Evolutionary conservation across 2,888 invertebrate genomes (phyloP).

Genomic region (Apantesis nais): DNA sequence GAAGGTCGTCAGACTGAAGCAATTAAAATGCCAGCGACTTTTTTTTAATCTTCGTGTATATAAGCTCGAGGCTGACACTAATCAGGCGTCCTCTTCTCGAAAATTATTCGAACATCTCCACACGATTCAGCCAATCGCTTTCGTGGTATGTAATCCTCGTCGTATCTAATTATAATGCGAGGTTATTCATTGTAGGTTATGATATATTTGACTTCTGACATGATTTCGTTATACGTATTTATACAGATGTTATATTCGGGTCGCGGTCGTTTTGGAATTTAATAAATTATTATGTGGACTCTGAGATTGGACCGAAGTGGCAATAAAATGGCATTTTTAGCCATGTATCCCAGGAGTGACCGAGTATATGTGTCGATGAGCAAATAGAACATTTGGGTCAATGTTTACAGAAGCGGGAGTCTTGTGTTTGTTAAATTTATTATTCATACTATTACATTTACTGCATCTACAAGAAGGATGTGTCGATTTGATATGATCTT

Average conservation of each 20-base stretch:
- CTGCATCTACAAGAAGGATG: conserved; percentile 16
- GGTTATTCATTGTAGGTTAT: conserved; percentile 74
- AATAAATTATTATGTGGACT: conserved; percentile 9
- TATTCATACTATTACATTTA: conserved; percentile 37
- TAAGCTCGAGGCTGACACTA: conserved; percentile 23
- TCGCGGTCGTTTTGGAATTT: conserved; percentile 42
- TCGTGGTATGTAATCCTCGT: conserved; percentile 44
- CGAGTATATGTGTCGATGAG: conserved; percentile 64
- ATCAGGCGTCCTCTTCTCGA: conserved; percentile 31
- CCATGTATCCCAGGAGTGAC: conserved; percentile 24
- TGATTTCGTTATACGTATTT: conserved; percentile 63
- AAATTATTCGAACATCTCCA: conserved; percentile 31
- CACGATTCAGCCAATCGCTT: conserved; percentile 33
- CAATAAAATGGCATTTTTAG: conserved; percentile 16
- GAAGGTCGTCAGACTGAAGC: conserved; percentile 33
- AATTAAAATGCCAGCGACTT: conserved; percentile 35
- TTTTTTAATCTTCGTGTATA: conserved; percentile 28
- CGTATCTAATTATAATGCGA: conserved; percentile 71
- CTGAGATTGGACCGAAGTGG: conserved; percentile 7
- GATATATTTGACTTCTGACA: conserved; percentile 78
- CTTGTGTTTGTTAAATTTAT: conserved; percentile 57
- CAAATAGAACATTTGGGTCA: conserved; percentile 76
- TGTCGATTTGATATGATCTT: neutral
- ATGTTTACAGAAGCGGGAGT: conserved; percentile 73
- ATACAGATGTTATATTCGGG: conserved; percentile 61